These are phyloP conservation scores for Ptychobarbus kaznakovi DNA, from an alignment of 2,797 vertebrate genomes.

Conservation along the genomic window DNA sequence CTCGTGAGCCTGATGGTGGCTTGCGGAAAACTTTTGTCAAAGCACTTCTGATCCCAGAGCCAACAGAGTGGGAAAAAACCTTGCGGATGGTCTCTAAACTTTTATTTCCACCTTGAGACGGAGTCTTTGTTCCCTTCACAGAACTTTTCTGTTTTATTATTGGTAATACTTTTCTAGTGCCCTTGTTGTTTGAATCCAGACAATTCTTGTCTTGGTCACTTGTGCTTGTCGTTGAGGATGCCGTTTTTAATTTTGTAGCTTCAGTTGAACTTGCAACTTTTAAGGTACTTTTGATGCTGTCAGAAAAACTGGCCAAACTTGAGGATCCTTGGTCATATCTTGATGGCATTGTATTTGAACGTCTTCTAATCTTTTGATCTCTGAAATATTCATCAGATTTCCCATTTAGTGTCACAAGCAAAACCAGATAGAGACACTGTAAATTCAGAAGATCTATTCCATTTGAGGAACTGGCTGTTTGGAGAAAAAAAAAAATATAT, in stretches of 20 bases:
- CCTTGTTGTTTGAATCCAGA: slow-evolving; percentile 63
- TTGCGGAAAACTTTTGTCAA: slow-evolving; percentile 78
- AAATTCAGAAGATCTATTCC: slow-evolving; percentile 74
- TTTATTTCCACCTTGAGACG: slow-evolving; percentile 64
- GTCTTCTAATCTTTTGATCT: slow-evolving; percentile 71
- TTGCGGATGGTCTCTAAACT: slow-evolving; percentile 66
- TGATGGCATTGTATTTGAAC: slow-evolving; percentile 70
- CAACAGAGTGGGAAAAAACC: slow-evolving; percentile 69
- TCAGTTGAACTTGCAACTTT: slow-evolving; percentile 57
- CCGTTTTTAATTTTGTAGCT: slow-evolving; percentile 70
- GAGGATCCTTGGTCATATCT: slow-evolving; percentile 59
- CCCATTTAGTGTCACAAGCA: slow-evolving; percentile 70
- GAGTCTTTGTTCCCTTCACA: slow-evolving; percentile 53
- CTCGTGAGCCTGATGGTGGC: slow-evolving; percentile 64
- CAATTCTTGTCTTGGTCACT: slow-evolving; percentile 37
- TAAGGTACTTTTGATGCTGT: slow-evolving; percentile 60
- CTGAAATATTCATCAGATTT: slow-evolving; percentile 78
- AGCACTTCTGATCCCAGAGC: slow-evolving; percentile 73
- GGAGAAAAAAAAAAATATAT: slow-evolving; percentile 56
- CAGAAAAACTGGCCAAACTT: slow-evolving; percentile 62
- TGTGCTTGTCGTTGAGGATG: slow-evolving; percentile 64
- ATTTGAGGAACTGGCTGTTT: slow-evolving; percentile 83
- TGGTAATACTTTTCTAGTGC: slow-evolving; percentile 64
- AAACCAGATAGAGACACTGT: slow-evolving; percentile 70
- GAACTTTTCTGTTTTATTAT: slow-evolving; percentile 68